phyloP scores from a whole-genome alignment of 2,888 invertebrate species.

The Eustalomyia histrio region DNA sequence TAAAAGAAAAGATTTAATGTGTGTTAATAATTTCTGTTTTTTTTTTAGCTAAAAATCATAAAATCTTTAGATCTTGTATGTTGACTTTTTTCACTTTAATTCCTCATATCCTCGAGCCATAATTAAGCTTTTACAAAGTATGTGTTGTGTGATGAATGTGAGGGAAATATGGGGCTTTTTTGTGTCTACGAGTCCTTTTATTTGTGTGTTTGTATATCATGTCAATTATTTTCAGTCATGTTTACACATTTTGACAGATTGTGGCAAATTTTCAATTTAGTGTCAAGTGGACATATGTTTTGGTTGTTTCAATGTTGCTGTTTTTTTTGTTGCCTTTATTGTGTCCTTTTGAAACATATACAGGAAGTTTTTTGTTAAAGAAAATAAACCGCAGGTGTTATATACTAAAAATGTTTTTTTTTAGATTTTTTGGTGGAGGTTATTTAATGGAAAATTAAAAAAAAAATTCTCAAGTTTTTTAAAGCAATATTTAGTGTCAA shows the following conservation, averaged over 20 bases:
- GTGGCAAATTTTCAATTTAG: constrained; percentile 65
- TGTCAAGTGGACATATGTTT: constrained; percentile 64
- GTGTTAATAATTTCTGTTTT: constrained; percentile 48
- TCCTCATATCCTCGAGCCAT: constrained; percentile 48
- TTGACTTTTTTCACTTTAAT: constrained; percentile 50
- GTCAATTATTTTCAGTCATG: constrained; percentile 49
- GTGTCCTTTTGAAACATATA: constrained; percentile 18
- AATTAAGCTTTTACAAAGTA: constrained; percentile 41
- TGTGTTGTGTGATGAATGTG: constrained; percentile 7
- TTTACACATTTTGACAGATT: constrained; percentile 62
- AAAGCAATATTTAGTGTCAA: no score
- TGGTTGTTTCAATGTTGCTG: constrained; percentile 2
- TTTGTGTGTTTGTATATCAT: constrained; percentile 7
- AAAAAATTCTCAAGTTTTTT: no score
- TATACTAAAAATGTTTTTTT: neutral
- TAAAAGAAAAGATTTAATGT: constrained; percentile 28
- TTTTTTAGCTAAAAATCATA: constrained; percentile 29
- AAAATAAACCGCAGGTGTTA: constrained; percentile 40
- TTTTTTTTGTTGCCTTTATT: neutral
- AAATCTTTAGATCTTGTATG: constrained; percentile 57
- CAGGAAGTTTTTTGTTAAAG: constrained; percentile 23
- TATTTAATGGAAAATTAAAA: no score
- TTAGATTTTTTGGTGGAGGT: no score
- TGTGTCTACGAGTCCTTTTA: neutral
- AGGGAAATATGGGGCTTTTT: neutral